Base-by-base conservation (phyloP, 2,797 vertebrate species). In the Antrozous pallidus region DNA sequence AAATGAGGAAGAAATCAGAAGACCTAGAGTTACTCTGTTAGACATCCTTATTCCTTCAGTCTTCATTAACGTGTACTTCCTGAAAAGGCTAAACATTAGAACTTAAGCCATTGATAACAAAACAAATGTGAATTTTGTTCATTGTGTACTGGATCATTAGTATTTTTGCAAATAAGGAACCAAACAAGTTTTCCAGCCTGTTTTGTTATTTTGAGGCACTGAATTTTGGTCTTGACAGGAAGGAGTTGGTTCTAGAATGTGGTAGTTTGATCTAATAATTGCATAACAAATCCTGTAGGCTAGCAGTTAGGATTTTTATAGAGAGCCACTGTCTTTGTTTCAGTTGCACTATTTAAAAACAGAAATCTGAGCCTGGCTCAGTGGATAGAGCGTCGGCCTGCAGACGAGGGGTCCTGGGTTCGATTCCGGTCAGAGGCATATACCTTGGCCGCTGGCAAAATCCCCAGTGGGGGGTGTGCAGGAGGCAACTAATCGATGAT, bases 91-190 rank as follows among this genome's bases (percentile, higher is more conserved):
- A 63, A 51, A 31, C 7, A 47, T 84, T 83, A 88, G 67, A 85
- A 33, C 24, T 77, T 81, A 94, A 88, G 42, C 28, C 22, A 22
- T 69, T 70, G 70, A 70, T 93, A 73, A 82, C 67, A 71, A 67
- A 94, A 69, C 45, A 40, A 78, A 63, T 91, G 45, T 56, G 58
- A 87, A 79, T 85, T 90, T 86, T 94, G 14, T 74, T 87, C 47
- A 78, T 75, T 69, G 49, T 79, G 2, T 95, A 40, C 24, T 81
- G 74, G 17, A 69, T 90, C 28, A 18, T 51, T 88, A 61, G 58
- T 80, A 31, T 45, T 91, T 90, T 90, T 87, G 89, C 18, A 70
- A 80, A 70, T 81, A 80, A 89, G 71, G 51, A 92, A 49, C 54
- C 33, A 74, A 67, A 49, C 26, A 81, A 36, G 54, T n/a, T 54